Percentiles rank a stretch among this genome's conserved stretches.
Conservation (phyloP, 2,113 vertebrate genomes). For the Myodes glareolus region DNA sequence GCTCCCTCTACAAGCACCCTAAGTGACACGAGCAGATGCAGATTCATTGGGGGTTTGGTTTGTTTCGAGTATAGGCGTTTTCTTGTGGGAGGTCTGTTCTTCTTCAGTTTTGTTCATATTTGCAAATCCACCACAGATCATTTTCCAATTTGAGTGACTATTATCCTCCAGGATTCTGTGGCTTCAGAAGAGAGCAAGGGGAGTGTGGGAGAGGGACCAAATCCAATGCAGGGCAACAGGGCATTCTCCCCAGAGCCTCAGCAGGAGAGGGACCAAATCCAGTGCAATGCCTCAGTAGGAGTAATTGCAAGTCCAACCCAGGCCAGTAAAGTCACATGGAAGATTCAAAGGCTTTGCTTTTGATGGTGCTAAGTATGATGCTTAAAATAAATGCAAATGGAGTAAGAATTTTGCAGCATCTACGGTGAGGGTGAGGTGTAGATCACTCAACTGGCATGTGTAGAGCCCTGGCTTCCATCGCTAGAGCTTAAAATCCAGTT, state of each 20-base stretch:
- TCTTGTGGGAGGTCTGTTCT: neutral
- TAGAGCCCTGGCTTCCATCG: neutral
- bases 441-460: neutral
- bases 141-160: neutral
- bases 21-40: neutral
- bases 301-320: too few species aligned
- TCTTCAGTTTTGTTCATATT: neutral
- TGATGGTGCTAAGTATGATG: neutral
- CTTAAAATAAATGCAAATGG: neutral
- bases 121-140: neutral
- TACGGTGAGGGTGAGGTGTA: neutral
- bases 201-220: neutral
- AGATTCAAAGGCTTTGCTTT: neutral
- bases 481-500: neutral
- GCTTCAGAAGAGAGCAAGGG: neutral
- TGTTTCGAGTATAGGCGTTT: neutral
- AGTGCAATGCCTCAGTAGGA: fast-evolving
- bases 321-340: neutral
- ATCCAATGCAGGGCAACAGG: fast-evolving
- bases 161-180: neutral
- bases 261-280: neutral
- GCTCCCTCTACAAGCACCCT: too few species aligned
- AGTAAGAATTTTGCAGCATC: neutral
- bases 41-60: neutral
- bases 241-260: neutral